phyloP scores from a whole-genome alignment of 2,113 vertebrate genomes.

The Hucho hucho region DNA sequence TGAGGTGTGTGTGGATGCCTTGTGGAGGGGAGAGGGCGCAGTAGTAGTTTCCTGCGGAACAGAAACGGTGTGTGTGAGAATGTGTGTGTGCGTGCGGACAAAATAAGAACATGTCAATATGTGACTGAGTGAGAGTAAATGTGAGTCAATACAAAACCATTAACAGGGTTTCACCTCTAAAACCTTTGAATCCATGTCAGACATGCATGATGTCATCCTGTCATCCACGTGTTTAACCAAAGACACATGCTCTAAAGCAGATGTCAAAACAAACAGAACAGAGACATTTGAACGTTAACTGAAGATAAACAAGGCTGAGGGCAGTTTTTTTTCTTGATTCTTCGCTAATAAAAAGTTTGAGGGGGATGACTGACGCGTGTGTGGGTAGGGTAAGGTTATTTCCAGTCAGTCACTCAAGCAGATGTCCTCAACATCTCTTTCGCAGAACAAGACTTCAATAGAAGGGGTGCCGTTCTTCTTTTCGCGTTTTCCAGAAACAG shows the following conservation, averaged over 20 bases:
- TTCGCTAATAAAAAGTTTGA: not conserved
- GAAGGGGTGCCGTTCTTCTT: not conserved
- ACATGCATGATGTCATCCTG: not conserved
- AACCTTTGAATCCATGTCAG: no score
- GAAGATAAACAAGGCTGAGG: constrained; percentile 7
- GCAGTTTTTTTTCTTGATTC: not conserved
- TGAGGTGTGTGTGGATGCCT: constrained; percentile 14
- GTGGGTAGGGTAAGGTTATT: not conserved
- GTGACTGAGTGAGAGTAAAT: not conserved
- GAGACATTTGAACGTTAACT: not conserved
- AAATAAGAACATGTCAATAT: not conserved
- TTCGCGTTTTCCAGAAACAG: not conserved
- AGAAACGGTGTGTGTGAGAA: constrained; percentile 27
- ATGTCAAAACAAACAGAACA: not conserved
- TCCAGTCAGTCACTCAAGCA: not conserved
- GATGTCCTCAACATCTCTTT: no score
- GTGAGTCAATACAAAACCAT: not conserved
- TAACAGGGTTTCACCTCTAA: no score
- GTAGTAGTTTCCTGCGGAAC: constrained; percentile 65
- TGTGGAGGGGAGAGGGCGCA: constrained; percentile 16
- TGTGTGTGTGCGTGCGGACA: not conserved
- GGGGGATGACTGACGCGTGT: not conserved
- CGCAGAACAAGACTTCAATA: not conserved
- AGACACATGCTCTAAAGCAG: constrained; percentile 15
- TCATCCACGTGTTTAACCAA: not conserved